Conservation (phyloP, 2,888 invertebrate genomes). For the Microctonus aethiopoides region DNA sequence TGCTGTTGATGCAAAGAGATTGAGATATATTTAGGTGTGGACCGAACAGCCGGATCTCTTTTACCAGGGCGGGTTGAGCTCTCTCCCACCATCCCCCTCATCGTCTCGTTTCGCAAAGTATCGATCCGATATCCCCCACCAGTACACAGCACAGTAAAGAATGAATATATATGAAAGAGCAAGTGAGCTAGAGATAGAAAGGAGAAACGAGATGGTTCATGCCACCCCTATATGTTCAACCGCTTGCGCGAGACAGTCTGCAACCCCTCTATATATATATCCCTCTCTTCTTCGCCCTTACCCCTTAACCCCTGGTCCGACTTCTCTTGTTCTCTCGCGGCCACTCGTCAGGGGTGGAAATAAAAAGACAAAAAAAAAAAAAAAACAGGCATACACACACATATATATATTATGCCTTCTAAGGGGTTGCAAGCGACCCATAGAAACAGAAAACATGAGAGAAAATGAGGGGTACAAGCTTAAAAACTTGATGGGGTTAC, state of each 20-base stretch:
- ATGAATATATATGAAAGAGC: conserved; percentile 2
- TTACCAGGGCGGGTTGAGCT: conserved; percentile 31
- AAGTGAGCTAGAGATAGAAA: conserved; percentile 3
- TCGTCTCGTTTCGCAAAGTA: conserved; percentile 58
- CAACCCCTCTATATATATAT: conserved; percentile 45
- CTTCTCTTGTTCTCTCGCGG: conserved; percentile 6
- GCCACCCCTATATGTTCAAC: conserved; percentile 27
- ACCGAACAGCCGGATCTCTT: conserved; percentile 27
- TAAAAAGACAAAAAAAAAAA: conserved; percentile 4
- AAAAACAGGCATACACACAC: conserved; percentile 26
- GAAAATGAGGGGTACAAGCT: conserved; percentile 35
- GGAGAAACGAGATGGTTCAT: conserved; percentile 3
- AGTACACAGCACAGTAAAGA: too few relatives aligned
- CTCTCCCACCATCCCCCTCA: conserved; percentile 41
- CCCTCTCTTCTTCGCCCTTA: conserved; percentile 17
- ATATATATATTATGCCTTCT: neutral
- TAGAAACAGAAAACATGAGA: conserved; percentile 22
- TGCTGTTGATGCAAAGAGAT: conserved; percentile 18
- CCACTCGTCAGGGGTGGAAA: conserved; percentile 25
- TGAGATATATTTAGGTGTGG: conserved; percentile 20
- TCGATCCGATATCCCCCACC: conserved; percentile 60
- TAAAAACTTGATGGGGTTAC: conserved; percentile 49
- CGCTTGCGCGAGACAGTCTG: conserved; percentile 52
- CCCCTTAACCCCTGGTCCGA: conserved; percentile 13
- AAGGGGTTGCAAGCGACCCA: conserved; percentile 27